Evolutionary conservation across 2,888 invertebrate species (phyloP).

Genomic region (Drosophila tripunctata): DNA sequence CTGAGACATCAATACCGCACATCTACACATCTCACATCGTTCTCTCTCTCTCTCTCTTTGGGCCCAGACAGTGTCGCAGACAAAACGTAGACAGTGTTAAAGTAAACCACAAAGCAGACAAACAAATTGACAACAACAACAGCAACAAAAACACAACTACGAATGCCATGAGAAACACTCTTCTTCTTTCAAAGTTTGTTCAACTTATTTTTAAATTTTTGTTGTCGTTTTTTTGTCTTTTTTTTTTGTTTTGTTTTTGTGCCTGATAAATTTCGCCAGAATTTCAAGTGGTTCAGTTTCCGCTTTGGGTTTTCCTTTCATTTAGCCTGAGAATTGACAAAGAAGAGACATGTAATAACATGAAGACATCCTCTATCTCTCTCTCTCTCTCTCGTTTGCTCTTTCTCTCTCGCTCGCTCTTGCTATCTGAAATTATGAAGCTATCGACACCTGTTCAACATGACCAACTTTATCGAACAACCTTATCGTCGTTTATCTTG

Average conservation of each 20-base stretch:
- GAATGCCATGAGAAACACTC: conserved; percentile 42
- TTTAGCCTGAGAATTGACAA: conserved; percentile 5
- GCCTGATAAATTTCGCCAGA: conserved; percentile 51
- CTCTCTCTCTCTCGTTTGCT: neutral
- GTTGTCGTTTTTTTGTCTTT: neutral
- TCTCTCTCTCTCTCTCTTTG: neutral
- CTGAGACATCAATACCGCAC: conserved; percentile 22
- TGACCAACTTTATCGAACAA: conserved; percentile 31
- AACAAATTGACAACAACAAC: conserved; percentile 31
- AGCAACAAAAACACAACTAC: conserved; percentile 7
- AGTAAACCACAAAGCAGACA: conserved; percentile 37
- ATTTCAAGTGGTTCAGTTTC: conserved; percentile 41
- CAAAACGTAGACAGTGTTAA: conserved; percentile 46
- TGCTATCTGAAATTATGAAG: neutral
- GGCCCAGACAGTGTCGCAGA: conserved; percentile 57
- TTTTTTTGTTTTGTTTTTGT: conserved; percentile 25
- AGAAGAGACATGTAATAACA: conserved; percentile 2
- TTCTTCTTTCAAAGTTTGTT: conserved; percentile 48
- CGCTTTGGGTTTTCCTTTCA: conserved; percentile 15
- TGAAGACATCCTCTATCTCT: neutral
- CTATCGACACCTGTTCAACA: conserved; percentile 11
- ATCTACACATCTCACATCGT: neutral
- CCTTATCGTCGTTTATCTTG: conserved; percentile 55
- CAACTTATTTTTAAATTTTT: conserved; percentile 17
- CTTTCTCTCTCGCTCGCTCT: neutral